Evolutionary conservation across 2,113 vertebrate genomes (phyloP).

Genomic region (Neomonachus schauinslandi): DNA sequence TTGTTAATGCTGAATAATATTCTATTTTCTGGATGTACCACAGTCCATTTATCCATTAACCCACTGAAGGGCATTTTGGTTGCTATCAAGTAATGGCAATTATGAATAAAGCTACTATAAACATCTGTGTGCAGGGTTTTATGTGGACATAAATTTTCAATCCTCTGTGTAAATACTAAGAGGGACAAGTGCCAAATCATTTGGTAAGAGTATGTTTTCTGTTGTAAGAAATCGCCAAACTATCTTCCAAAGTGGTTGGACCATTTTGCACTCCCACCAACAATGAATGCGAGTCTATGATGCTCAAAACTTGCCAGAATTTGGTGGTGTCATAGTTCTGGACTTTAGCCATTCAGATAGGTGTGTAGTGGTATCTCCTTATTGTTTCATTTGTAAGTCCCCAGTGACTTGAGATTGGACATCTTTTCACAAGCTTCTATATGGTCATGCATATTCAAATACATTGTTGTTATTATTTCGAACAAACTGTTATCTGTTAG

Average conservation of each 20-base stretch:
- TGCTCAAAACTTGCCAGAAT: no score
- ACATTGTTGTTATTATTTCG: background rate
- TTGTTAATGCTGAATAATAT: background rate
- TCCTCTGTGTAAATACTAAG: background rate
- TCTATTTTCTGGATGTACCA: background rate
- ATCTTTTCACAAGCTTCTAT: background rate
- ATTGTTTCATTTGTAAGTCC: background rate
- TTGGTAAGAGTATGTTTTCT: background rate
- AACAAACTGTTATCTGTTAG: background rate
- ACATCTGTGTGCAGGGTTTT: background rate
- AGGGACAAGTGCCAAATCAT: background rate
- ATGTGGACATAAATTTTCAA: background rate
- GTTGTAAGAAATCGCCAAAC: background rate
- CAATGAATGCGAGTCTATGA: background rate
- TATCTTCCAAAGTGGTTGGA: background rate
- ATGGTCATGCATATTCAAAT: background rate
- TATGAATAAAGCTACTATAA: background rate
- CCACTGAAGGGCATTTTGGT: background rate
- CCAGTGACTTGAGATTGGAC: no score
- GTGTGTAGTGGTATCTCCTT: background rate
- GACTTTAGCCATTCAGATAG: background rate
- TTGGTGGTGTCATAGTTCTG: background rate
- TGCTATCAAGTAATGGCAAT: background rate
- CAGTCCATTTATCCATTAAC: background rate
- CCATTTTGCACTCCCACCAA: background rate